These are phyloP conservation scores for Megalops cyprinoides DNA, from an alignment of 2,797 vertebrate species.

Conservation along the genomic window DNA sequence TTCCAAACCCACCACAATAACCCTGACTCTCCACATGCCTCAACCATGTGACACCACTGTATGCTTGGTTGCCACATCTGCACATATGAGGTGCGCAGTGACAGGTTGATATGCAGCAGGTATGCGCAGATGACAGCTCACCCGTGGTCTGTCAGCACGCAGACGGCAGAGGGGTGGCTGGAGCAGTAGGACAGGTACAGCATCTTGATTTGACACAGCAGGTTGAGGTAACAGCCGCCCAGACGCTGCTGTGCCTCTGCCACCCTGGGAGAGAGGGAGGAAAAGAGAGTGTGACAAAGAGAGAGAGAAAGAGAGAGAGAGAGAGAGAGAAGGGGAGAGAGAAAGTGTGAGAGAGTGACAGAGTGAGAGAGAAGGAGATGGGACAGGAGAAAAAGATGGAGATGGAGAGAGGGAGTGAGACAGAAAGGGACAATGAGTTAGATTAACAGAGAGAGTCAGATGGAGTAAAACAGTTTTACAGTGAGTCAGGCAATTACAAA, in stretches of 20 bases:
- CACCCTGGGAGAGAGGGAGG: conserved; percentile 77
- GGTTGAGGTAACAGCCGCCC: conserved; percentile 85
- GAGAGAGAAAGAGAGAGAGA: neutral
- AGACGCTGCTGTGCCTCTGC: conserved; percentile 91
- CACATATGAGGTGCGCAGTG: too few relatives aligned
- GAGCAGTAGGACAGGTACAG: conserved; percentile 92
- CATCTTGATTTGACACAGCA: conserved; percentile 89
- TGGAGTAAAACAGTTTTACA: too few relatives aligned
- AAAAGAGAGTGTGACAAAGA: too few relatives aligned
- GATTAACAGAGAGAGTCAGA: too few relatives aligned
- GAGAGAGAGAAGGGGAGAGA: too few relatives aligned
- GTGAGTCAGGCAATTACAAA: neutral
- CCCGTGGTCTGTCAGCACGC: conserved; percentile 94
- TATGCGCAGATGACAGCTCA: too few relatives aligned
- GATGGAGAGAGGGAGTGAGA: conserved; percentile 13
- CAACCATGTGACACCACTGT: too few relatives aligned
- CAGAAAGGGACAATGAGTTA: neutral
- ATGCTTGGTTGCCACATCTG: too few relatives aligned
- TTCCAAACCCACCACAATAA: too few relatives aligned
- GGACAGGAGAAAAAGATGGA: neutral
- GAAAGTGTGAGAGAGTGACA: conserved; percentile 11
- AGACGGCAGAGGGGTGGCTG: conserved; percentile 92
- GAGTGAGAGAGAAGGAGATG: neutral
- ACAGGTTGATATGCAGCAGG: too few relatives aligned
- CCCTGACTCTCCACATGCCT: too few relatives aligned